These are phyloP conservation scores for Pandemis cinnamomeana DNA, from an alignment of 2,888 invertebrate species.

Conservation along the genomic window DNA sequence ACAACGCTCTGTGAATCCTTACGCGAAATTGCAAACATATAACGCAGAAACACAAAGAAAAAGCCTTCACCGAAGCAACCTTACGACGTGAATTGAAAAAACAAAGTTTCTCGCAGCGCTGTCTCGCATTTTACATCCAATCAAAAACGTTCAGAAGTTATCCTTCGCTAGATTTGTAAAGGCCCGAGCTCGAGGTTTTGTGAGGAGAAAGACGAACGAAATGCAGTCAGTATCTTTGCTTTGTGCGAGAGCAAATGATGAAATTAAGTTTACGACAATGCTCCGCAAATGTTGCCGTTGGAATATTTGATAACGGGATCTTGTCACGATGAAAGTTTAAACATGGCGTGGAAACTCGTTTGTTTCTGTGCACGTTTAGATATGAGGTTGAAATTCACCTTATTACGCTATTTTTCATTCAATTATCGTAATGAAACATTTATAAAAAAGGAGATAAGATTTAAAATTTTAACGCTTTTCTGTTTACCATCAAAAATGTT, in stretches of 20 bases:
- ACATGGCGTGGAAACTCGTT: slow-evolving; percentile 19
- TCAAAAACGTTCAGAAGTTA: slow-evolving; percentile 42
- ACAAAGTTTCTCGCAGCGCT: slow-evolving; percentile 39
- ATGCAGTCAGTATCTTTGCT: slow-evolving; percentile 41
- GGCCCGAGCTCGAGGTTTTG: slow-evolving; percentile 26
- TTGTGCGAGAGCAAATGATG: slow-evolving; percentile 31
- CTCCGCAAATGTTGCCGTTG: slow-evolving; percentile 32
- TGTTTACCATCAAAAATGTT: background rate
- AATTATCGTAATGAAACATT: background rate
- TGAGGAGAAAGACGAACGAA: slow-evolving; percentile 23
- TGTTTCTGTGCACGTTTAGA: slow-evolving; percentile 6
- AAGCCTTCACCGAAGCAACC: slow-evolving; percentile 22
- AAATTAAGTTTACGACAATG: slow-evolving; percentile 34
- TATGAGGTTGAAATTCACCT: background rate
- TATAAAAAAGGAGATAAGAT: background rate
- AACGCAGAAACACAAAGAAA: slow-evolving; percentile 24
- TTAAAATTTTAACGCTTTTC: slow-evolving; percentile 11
- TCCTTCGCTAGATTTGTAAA: slow-evolving; percentile 37
- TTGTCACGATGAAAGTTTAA: slow-evolving; percentile 29
- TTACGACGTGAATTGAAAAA: slow-evolving; percentile 38
- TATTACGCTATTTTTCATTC: background rate
- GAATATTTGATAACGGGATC: slow-evolving; percentile 37
- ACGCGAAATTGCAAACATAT: slow-evolving; percentile 26
- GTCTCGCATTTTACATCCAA: slow-evolving; percentile 44
- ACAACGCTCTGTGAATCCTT: slow-evolving; percentile 7